Evolutionary conservation across 2,888 invertebrate genomes (phyloP), one percentile per base, ranked within the genome.

Genomic region (Salticus scenicus): DNA sequence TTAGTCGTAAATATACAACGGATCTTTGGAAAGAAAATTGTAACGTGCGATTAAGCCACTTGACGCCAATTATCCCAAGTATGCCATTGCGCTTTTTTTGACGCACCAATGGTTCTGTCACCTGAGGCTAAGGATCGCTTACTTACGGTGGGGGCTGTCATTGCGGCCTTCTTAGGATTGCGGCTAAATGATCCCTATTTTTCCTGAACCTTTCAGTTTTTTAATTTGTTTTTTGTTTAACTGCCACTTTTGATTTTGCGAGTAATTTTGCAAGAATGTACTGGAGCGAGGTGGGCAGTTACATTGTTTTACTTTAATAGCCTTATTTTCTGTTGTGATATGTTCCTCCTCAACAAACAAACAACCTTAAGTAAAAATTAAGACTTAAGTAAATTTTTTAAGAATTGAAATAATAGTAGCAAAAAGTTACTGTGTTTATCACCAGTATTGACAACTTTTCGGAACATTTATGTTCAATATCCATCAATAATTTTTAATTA

Each of bases 31-130:
- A n/a, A 57, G 17, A 24, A 57, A 57, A 5, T 57, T 20, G 24
- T 57, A 83, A 77, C 83, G 72, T 83, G 72, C 77, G 66, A 83
- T 83, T 83, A 83, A 24, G 33, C 77, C 77, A 77, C 72, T 83
- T 83, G 71, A 69, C 70, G 57, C 63, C 77, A 83, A 83, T 83
- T 77, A 77, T 77, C 67, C 37, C 28, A 69, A 28, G 64, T 72
- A 64, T 73, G 51, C 67, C 37, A 77, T 73, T 77, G 72, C 83
- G 28, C 76, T 76, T 81, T 57, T 57, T 57, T 57, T 63, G 74
- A n/a, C 37, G 81, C 69, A 74, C 69, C 47, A 31, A 83, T 83
- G 37, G 73, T 57, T 83, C 47, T 77, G 77, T 77, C 76, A 66
- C 83, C 77, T n/a, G 28, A 24, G 83, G 83, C 76, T 12, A 76